A percentile compares a stretch with the other conserved stretches of the same genome.
Conservation (phyloP, 2,888 invertebrate species). For the Pimpla rufipes region DNA sequence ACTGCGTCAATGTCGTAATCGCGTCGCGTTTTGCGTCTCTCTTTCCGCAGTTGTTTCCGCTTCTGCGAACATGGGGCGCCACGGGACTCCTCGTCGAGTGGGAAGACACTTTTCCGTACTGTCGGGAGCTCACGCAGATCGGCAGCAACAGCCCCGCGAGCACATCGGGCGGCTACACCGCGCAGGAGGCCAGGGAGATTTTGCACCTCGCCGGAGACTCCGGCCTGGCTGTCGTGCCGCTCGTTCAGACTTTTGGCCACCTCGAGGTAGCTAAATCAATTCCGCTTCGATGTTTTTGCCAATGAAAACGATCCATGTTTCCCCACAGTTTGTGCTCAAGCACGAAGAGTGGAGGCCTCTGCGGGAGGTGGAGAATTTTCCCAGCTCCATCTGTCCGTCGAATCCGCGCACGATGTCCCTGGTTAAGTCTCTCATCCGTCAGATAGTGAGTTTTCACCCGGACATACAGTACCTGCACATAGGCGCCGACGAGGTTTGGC, state of each 20-base stretch:
- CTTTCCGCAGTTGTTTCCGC: slow-evolving; percentile 87
- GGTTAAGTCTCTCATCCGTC: slow-evolving; percentile 90
- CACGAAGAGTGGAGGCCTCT: slow-evolving; percentile 89
- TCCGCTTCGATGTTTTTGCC: background rate
- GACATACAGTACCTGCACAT: slow-evolving; percentile 90
- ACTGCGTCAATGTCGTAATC: too few relatives aligned
- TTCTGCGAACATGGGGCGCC: slow-evolving; percentile 90
- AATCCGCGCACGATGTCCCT: slow-evolving; percentile 88
- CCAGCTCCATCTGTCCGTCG: slow-evolving; percentile 92
- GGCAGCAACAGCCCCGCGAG: slow-evolving; percentile 86
- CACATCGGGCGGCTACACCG: slow-evolving; percentile 87
- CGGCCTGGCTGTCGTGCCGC: slow-evolving; percentile 90
- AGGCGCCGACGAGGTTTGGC: slow-evolving; percentile 95
- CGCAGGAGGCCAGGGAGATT: slow-evolving; percentile 89
- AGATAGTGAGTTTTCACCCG: slow-evolving; percentile 90
- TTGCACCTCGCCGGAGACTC: slow-evolving; percentile 89
- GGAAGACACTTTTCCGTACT: slow-evolving; percentile 96
- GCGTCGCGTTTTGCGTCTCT: background rate
- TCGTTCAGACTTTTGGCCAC: slow-evolving; percentile 96
- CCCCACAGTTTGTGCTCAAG: slow-evolving; percentile 89
- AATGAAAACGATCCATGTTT: slow-evolving; percentile 4
- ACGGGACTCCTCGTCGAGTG: slow-evolving; percentile 94
- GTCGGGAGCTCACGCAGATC: slow-evolving; percentile 87
- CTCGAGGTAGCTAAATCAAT: slow-evolving; percentile 87
- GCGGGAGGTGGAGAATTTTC: slow-evolving; percentile 89